Base-by-base conservation (phyloP, 2,797 vertebrate genomes). In the Aratinga solstitialis region DNA sequence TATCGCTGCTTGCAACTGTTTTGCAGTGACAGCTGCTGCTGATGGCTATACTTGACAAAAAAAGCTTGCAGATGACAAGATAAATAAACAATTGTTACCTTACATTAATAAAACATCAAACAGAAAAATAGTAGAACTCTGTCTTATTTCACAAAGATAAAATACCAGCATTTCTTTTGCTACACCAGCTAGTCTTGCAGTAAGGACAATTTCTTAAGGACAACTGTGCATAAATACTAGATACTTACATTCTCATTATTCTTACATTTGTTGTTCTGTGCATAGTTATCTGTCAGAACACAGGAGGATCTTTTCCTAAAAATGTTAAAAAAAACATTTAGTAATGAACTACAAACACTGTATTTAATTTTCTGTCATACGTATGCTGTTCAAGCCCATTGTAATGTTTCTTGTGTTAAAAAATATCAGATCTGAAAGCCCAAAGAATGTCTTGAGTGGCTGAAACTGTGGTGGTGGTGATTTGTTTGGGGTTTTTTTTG, bases 401-500 rank as follows among this genome's bases (percentile, higher is more conserved):
- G 13, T 72, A 26, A 36, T 38, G 30, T 84, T 76, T 87, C 36
- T 71, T 62, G 10, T 30, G 40, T 72, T 72, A 42, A 85, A 93
- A 74, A 58, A 59, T 2, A 65, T 20, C 40, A 65, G 11, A 56
- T 77, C 19, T 85, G 71, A 91, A 92, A 50, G 18, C 7, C 9
- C 42, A 58, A 40, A 54, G 13, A 65, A 86, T 82, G 11, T 2
- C 5, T 53, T 71, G 4, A 45, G 7, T 34, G 18, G 5, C 9
- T 87, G 40, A 83, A 67, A 69, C 36, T 59, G n/a, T 36, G n/a
- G 23, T 59, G n/a, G n/a, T 58, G n/a, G 56, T 36, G 56, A 24
- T 17, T 59, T 59, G 23, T 24, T 17, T 59, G 3, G 3, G 0
- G 0, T 0, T 13, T 32, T 32, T 87, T 67, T 34, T 51, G 1